phyloP scores from a whole-genome alignment of 92 coral and sea anemone species.

The Isaurus tuberculatus region DNA sequence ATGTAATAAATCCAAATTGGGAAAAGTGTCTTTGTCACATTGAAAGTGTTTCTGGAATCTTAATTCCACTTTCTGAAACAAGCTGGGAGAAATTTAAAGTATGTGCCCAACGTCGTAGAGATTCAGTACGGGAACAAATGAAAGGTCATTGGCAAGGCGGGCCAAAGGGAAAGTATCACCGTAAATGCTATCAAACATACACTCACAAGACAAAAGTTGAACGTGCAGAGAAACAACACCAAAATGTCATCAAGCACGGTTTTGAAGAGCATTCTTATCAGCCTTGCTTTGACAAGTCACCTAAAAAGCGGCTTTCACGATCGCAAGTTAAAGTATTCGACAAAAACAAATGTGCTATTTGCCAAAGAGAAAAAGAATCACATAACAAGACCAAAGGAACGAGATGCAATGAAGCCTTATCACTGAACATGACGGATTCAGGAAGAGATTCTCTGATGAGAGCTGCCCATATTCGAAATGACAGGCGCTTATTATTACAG shows the following conservation, averaged over 20 bases:
- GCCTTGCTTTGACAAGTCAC: conserved; percentile 27
- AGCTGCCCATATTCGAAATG: conserved; percentile 57
- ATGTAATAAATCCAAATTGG: neutral
- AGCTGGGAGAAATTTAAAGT: conserved; percentile 59
- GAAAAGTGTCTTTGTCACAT: conserved; percentile 60
- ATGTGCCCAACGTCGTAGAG: conserved; percentile 49
- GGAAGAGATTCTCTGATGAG: conserved; percentile 53
- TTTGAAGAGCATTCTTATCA: conserved; percentile 17
- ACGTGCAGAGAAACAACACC: conserved; percentile 39
- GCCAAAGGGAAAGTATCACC: conserved; percentile 63
- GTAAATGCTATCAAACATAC: conserved; percentile 60
- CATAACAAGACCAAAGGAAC: conserved; percentile 48
- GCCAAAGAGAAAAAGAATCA: conserved; percentile 52
- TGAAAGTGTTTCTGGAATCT: conserved; percentile 31
- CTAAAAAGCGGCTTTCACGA: conserved; percentile 49
- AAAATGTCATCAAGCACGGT: conserved; percentile 21
- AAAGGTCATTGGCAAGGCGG: conserved; percentile 56
- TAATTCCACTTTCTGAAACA: conserved; percentile 45
- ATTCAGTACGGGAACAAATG: conserved; percentile 46
- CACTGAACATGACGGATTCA: conserved; percentile 47
- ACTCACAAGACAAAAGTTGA: conserved; percentile 46
- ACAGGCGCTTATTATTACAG: conserved; percentile 55
- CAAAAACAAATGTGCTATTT: conserved; percentile 56
- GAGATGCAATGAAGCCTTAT: conserved; percentile 60
- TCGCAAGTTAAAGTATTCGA: conserved; percentile 44